Evolutionary conservation across 2,888 invertebrate species (phyloP), one percentile per base, ranked within the genome.

Genomic region (Poecilobothrus nobilitatus): DNA sequence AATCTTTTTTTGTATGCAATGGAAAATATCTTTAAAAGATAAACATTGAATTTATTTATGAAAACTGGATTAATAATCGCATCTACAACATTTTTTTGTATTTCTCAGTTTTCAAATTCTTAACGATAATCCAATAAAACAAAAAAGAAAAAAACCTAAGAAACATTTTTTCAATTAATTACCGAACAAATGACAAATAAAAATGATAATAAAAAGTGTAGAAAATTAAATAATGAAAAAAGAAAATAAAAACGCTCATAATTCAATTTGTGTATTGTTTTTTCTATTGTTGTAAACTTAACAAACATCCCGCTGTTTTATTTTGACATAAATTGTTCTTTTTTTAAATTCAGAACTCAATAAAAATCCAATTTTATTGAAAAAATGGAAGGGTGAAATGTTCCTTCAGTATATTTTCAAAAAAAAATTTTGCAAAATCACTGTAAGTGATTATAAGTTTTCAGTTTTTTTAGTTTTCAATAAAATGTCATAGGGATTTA

Each of bases 331-430:
- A 18, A 53, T 53, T 53, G 15, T 53, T 53, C 15, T 53, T n/a
- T 6, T 53, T 53, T 53, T 53, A 15, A 37, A 12, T 18, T 53
- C 18, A 18, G 53, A n/a, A 9, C 53, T 18, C 18, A 53, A 53
- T 53, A 53, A 53, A 53, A 53, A 53, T 53, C 53, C 15, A 6
- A 53, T 53, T 53, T 53, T 37, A 12, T n/a, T 53, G 41, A 53
- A 53, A 53, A 18, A 18, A 53, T 15, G n/a, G 2, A 53, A 18
- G 53, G 53, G 53, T 53, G 18, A 53, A 53, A 18, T 53, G 3
- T 66, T 69, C 63, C 61, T 65, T 69, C 67, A 67, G 37, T 27
- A 27, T 4, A 27, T 4, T 27, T 27, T 27, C 27, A 27, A 27
- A 27, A 27, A 27, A 27, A 27, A 27, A 4, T 37, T 37, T 3